Conservation (phyloP, 2,113 vertebrate genomes). For the Siphamia tubifer region DNA sequence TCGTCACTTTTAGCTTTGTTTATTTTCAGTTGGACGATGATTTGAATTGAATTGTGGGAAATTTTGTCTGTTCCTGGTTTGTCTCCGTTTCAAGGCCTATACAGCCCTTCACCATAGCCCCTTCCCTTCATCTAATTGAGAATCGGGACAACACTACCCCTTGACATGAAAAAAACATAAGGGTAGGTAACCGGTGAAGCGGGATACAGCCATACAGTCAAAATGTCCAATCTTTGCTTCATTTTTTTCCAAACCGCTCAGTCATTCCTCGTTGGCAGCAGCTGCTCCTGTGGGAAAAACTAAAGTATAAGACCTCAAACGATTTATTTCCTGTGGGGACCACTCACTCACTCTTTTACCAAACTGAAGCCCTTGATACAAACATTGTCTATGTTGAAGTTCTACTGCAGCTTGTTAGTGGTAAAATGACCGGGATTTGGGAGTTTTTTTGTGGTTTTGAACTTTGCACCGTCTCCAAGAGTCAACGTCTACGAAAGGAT, state of each 20-base stretch:
- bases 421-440: conserved; percentile 13
- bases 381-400: conserved; percentile 13
- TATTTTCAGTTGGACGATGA: too few relatives aligned
- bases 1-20: too few relatives aligned
- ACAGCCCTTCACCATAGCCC: too few relatives aligned
- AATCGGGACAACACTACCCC: too few relatives aligned
- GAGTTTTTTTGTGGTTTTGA: conserved; percentile 24
- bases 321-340: conserved; percentile 1
- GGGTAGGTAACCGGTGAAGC: too few relatives aligned
- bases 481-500: conserved; percentile 9
- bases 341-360: conserved; percentile 9
- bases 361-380: conserved; percentile 3
- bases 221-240: too few relatives aligned
- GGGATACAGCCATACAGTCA: too few relatives aligned
- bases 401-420: conserved; percentile 22
- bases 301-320: conserved; percentile 18
- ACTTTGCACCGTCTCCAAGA: background rate
- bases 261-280: background rate
- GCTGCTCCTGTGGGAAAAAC: background rate
- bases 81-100: too few relatives aligned
- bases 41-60: too few relatives aligned
- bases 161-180: too few relatives aligned
- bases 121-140: too few relatives aligned
- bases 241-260: background rate
- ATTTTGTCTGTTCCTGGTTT: too few relatives aligned